Base-by-base conservation (phyloP, 2,797 vertebrate genomes). In the Rallus crepitans region DNA sequence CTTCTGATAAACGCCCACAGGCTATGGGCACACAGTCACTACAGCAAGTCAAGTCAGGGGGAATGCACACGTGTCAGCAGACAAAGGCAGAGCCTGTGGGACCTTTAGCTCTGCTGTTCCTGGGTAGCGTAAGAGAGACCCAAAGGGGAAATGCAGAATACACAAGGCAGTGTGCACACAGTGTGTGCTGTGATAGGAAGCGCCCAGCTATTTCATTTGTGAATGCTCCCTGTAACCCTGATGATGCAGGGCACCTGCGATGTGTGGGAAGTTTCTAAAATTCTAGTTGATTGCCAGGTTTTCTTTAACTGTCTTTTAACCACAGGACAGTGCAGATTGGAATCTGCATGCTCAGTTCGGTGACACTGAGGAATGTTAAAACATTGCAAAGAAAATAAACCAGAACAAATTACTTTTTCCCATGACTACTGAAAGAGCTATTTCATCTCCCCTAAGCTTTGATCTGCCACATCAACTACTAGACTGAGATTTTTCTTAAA, bases 11-110 rank as follows among this genome's bases (percentile, higher is more conserved):
- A 60, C n/a, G 17, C 66, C 63, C 66, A 56, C 35, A 23, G 20
- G 31, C 48, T 40, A 25, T 56, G 24, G 71, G 78, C 59, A 69
- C 61, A 20, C 27, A 1, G 33, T 9, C 35, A 78, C 21, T 15
- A 25, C 57, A 84, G 50, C 25, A 30, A 72, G 31, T 17, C 35
- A 39, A 9, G 47, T 2, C 4, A 37, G 17, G 56, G 57, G 19
- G 48, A 72, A 65, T 0, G 1, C 24, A 23, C 40, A 8, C 1
- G 0, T 6, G 37, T 8, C 61, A 73, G 23, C 25, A 52, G 39
- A 33, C 45, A 55, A 15, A 53, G 59, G n/a, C 42, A 65, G 40
- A 18, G 7, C 57, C n/a, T 37, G 47, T 47, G 33, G 21, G 27
- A 57, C 35, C 40, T 73, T 12, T 59, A 55, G 27, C 30, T 40